Evolutionary conservation across 2,888 invertebrate species (phyloP), one percentile per base, ranked within the genome.

Genomic region (Parnassius mnemosyne): DNA sequence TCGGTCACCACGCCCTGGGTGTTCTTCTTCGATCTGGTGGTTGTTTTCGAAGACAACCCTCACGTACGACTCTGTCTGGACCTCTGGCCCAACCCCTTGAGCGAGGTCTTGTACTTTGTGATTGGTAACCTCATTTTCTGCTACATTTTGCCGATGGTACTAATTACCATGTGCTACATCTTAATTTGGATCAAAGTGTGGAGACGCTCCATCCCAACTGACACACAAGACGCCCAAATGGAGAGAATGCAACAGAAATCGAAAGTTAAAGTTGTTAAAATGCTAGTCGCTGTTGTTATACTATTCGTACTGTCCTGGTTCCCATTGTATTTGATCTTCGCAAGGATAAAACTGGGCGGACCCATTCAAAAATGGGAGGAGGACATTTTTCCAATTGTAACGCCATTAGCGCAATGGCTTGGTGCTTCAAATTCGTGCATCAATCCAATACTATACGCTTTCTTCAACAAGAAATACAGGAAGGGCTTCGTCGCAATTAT

Each of bases 371-470:
- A 94, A 56, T 96, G 95, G 94, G 97, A 95, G 76, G 96, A 96
- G 74, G 96, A 96, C 69, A 92, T 96, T 65, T 92, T 97, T 47
- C 95, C 95, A 53, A 94, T 96, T 20, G 95, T 96, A 2, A 96
- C 96, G 16, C 98, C 98, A 3, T 93, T 98, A 57, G 97, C 97
- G 7, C 98, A 97, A 81, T 97, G 97, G 97, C 90, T 98, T 54
- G 98, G 98, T 3, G 95, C 97, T 0, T 97, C 97, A 16, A 98
- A 98, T 85, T 97, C 97, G 20, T 98, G 98, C 92, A 97, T 98
- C 78, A 98, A 98, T 85, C 98, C 98, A 0, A 95, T 98, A 67
- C 92, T 98, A 63, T 98, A 98, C 84, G 97, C 97, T 3, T 98
- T 97, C 89, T 97, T 98, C 89, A 98, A 98, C 86, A 97, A 97